Evolutionary conservation across 2,888 invertebrate species (phyloP).

Genomic region (Zygaena filipendulae): DNA sequence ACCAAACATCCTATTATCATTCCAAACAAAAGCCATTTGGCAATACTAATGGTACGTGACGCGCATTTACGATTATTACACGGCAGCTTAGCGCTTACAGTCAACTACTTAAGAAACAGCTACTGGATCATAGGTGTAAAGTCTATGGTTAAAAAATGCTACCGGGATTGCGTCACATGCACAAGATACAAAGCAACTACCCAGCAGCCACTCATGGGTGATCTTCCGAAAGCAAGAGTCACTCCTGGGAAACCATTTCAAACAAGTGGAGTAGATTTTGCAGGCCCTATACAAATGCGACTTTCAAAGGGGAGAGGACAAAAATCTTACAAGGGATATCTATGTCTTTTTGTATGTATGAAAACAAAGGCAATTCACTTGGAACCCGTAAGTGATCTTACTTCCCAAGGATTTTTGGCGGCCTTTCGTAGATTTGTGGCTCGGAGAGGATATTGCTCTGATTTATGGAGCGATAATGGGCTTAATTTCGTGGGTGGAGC

Average conservation of each 20-base stretch:
- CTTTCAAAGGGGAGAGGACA: no score
- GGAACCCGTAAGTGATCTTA: conserved; percentile 11
- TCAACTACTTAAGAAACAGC: conserved; percentile 16
- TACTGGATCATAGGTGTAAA: conserved; percentile 20
- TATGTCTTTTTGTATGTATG: conserved; percentile 1
- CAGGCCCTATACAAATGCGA: no score
- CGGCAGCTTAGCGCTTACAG: conserved; percentile 18
- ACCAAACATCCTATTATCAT: conserved; percentile 17
- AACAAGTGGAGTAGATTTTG: conserved; percentile 1
- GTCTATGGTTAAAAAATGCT: conserved; percentile 9
- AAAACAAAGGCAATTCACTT: neutral
- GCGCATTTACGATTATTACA: conserved; percentile 18
- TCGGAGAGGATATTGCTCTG: conserved; percentile 14
- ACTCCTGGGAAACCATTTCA: no score
- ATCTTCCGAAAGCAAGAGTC: no score
- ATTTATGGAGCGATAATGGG: conserved; percentile 18
- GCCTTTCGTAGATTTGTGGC: conserved; percentile 16
- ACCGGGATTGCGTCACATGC: conserved; percentile 17
- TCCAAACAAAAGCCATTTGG: conserved; percentile 12
- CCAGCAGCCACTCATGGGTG: conserved; percentile 5
- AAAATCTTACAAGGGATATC: neutral
- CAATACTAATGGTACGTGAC: conserved; percentile 15
- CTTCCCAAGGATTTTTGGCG: conserved; percentile 19
- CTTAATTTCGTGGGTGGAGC: no score
- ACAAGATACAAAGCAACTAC: conserved; percentile 10